Conservation (phyloP, 2,113 vertebrate genomes). For the Muntiacus muntjak region DNA sequence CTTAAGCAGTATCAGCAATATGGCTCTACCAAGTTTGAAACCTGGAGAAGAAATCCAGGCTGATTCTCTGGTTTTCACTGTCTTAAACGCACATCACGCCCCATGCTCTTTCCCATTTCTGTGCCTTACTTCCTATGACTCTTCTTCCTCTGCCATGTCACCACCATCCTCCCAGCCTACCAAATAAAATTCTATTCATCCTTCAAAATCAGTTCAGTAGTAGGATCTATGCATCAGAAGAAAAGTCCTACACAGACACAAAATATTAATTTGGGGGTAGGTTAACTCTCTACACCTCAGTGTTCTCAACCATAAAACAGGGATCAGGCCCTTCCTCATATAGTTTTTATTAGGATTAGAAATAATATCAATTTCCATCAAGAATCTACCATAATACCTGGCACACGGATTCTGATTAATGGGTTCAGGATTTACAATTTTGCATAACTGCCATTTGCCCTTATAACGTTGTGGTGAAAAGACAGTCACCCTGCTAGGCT, state of each 20-base stretch:
- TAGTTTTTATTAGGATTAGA: neutral
- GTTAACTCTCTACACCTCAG: neutral
- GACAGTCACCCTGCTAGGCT: neutral
- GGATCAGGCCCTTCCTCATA: neutral
- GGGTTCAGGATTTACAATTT: neutral
- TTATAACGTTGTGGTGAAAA: neutral
- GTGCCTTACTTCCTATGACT: neutral
- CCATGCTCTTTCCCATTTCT: neutral
- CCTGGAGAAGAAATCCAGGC: neutral
- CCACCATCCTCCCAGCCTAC: neutral
- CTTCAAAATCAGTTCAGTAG: neutral
- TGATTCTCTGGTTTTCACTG: neutral
- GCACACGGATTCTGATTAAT: neutral
- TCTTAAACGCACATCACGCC: neutral
- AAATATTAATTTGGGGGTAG: neutral
- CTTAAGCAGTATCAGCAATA: neutral
- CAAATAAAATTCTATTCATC: neutral
- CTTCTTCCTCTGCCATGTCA: neutral
- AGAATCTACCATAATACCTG: neutral
- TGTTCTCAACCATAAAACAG: slow-evolving; percentile 9
- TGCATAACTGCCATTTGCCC: neutral
- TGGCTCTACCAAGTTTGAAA: neutral
- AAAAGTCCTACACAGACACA: neutral
- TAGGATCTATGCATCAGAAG: neutral
- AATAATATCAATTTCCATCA: slow-evolving; percentile 6